Evolutionary conservation across 2,797 vertebrate species (phyloP), one percentile per base, ranked within the genome.

Genomic region (Takifugu ocellatus): DNA sequence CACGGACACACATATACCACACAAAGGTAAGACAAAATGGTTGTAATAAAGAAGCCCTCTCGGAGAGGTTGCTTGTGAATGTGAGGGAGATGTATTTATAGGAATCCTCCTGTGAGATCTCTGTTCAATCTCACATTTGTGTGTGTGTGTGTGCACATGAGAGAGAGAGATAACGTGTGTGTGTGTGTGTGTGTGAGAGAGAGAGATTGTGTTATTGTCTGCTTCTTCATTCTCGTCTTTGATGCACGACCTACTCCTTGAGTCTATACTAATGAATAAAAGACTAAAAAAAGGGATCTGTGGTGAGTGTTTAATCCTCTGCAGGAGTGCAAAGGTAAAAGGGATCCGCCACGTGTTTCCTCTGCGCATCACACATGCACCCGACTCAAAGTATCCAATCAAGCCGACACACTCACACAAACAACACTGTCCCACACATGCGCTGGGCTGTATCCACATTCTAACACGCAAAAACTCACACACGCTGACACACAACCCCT

Each of bases 1-100:
- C 49, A 45, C 25, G 45, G 17, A 46, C n/a, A 29, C 24, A 43
- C 46, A 44, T 42, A 65, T 52, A 54, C 51, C 61, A 33, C 50
- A 83, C 69, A 81, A 68, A 75, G 60, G 47, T 72, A 84, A 87
- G 83, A 90, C 85, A 88, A 88, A 89, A 86, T 82, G 80, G 77
- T 87, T 88, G 88, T 89, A 91, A 89, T 88, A 88, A 89, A 86
- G 80, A 83, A 59, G 60, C 68, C 80, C 86, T 90, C 86, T 87
- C 80, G 62, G 80, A 85, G 79, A 85, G 77, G 72, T 82, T 81
- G 74, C 86, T 78, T 54, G 75, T 85, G 81, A 91, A 89, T 85
- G 85, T 84, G 78, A 74, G 68, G 59, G 69, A 81, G 88, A 86
- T 85, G 56, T 88, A 90, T 91, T 90, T 88, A 86, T 88, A 89